A percentile compares a stretch with the other conserved stretches of the same genome.
Conservation (phyloP, 2,113 vertebrate species). For the Nothoprocta pentlandii region DNA sequence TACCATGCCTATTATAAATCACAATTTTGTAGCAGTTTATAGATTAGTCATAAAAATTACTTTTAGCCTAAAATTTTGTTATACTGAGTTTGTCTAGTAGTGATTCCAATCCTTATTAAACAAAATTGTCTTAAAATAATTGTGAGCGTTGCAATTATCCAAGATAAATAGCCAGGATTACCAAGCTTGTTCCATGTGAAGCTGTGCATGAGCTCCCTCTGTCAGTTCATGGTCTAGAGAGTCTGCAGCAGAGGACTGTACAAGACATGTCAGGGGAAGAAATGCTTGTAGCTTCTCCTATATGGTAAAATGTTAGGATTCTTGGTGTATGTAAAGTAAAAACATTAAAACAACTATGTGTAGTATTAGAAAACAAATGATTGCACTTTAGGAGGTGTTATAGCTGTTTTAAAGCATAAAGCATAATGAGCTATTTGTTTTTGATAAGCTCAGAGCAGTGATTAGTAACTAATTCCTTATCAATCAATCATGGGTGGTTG, state of each 20-base stretch:
- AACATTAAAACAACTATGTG: not conserved
- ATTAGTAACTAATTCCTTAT: not conserved
- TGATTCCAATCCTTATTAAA: not conserved
- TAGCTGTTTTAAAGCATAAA: not conserved
- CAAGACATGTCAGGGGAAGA: conserved; percentile 1
- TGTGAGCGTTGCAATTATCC: not conserved
- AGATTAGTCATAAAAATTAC: conserved; percentile 47
- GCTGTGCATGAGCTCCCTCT: not conserved
- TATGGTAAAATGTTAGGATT: not conserved
- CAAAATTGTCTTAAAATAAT: conserved; percentile 21
- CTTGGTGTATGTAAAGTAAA: not conserved
- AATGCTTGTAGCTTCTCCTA: not conserved
- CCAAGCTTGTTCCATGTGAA: not conserved
- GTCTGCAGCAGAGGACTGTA: not conserved
- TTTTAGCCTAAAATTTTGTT: not conserved
- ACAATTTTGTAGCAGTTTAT: conserved; percentile 28
- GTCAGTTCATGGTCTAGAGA: not conserved
- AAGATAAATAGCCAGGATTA: not conserved
- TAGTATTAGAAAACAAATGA: not conserved
- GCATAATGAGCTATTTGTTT: not conserved
- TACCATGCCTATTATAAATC: conserved; percentile 61
- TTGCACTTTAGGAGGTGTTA: not conserved
- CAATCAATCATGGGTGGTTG: not conserved
- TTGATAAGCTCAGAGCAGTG: not conserved
- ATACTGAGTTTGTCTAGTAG: not conserved